Evolutionary conservation across 2,888 invertebrate species (phyloP), one percentile per base, ranked within the genome.

Genomic region (Anticlea derivata): DNA sequence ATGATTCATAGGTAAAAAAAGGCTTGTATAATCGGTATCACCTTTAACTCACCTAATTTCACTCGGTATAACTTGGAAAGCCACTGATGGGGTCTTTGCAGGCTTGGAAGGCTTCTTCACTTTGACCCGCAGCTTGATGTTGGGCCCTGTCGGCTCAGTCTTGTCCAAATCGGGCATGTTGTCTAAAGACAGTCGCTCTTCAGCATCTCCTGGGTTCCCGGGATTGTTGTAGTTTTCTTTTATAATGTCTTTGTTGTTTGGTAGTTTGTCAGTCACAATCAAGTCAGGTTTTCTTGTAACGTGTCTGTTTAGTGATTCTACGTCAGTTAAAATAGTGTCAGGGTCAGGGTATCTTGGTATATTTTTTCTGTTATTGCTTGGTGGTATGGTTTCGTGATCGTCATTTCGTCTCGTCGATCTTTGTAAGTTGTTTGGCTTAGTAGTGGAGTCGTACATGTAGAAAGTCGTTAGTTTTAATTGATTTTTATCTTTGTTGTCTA

Each of bases 61-160:
- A 70, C 91, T 91, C 0, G 91, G 91, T 56, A 89, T 89, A 24
- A 91, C 77, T 70, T 91, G 82, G 53, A 91, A 91, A 35, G 80
- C 78, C 1, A 91, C 89, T 0, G 88, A 83, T 1, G 88, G 89
- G 7, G 86, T 86, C 56, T 88, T 84, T 0, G 79, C 80, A 20
- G 82, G 59, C 52, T 61, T 77, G 0, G 76, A 54, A 5, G 80
- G 79, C 33, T 78, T 83, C 50, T 75, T 77, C 2, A 60, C 51
- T 50, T 75, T 75, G 4, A 66, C 45, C 27, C 58, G 72, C 5
- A 65, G 58, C 40, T 61, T 78, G 52, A 55, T 0, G 60, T 60
- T 31, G 70, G n/a, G n/a, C n/a, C n/a, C 41, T 61, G 75, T 82
- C 1, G 61, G 43, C 59, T 77, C 83, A 10, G 69, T 56, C 10